A percentile compares a stretch with the other conserved stretches of the same genome.
Conservation (phyloP, 2,888 invertebrate genomes). For the Thymelicus acteon region DNA sequence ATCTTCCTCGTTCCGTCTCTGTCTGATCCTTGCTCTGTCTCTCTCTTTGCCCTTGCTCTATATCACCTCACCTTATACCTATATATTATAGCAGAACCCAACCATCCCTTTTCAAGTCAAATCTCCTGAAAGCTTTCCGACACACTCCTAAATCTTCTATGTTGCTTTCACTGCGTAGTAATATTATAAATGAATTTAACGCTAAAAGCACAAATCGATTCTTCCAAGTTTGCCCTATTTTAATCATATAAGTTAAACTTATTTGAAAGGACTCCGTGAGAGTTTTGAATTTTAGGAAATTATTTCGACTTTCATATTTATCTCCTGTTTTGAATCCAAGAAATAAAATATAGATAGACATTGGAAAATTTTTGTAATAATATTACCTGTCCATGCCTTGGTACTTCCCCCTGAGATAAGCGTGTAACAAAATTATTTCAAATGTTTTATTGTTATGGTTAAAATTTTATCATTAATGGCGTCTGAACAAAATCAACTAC, state of each 20-base stretch:
- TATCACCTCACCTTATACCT: neutral
- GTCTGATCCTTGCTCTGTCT: neutral
- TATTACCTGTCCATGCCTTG: conserved; percentile 61
- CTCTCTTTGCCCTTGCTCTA: neutral
- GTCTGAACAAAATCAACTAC: no score
- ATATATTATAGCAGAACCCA: neutral
- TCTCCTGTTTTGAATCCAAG: no score
- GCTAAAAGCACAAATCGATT: no score
- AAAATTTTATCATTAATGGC: neutral
- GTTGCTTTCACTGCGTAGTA: neutral
- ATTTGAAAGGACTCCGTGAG: no score
- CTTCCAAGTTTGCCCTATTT: no score
- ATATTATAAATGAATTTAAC: neutral
- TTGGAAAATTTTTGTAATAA: neutral
- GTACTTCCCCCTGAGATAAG: conserved; percentile 61
- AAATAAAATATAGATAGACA: no score
- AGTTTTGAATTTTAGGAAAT: no score
- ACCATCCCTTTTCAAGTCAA: neutral
- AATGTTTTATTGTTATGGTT: neutral
- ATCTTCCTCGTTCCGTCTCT: conserved; percentile 15
- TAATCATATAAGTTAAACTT: no score
- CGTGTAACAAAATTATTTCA: conserved; percentile 48
- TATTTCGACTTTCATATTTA: no score
- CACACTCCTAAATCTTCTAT: neutral
- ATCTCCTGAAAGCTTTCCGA: neutral